phyloP scores from a whole-genome alignment of 2,888 invertebrate genomes.

The Chromoteleia sp. region DNA sequence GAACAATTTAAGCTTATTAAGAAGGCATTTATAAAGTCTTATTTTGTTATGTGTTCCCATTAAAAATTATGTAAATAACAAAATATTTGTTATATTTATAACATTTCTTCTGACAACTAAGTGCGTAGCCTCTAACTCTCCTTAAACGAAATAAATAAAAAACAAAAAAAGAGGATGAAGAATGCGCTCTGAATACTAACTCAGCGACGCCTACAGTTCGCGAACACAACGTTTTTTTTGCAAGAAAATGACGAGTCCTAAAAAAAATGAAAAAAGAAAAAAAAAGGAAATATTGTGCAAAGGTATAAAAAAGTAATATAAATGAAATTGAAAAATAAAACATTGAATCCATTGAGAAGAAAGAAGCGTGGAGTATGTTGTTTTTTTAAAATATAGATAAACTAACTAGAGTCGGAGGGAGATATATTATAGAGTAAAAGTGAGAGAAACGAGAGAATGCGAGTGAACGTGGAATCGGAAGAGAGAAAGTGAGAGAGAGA shows the following conservation, averaged over 20 bases:
- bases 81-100: conserved; percentile 35
- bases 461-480: conserved; percentile 45
- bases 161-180: conserved; percentile 72
- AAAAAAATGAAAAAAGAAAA: conserved; percentile 56
- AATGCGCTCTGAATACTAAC: conserved; percentile 80
- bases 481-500: conserved; percentile 30
- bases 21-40: conserved; percentile 8
- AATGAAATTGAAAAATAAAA: conserved; percentile 68
- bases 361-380: conserved; percentile 62
- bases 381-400: conserved; percentile 64
- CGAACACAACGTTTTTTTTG: conserved; percentile 77
- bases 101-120: conserved; percentile 42
- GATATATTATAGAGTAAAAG: conserved; percentile 66
- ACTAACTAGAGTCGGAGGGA: conserved; percentile 62
- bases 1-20: background rate
- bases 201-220: conserved; percentile 78
- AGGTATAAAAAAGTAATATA: conserved; percentile 72
- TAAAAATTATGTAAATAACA: conserved; percentile 45
- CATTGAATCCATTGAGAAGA: conserved; percentile 73
- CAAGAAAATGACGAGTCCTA: conserved; percentile 73
- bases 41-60: background rate
- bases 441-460: conserved; percentile 41
- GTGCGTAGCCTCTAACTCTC: conserved; percentile 37
- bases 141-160: conserved; percentile 71
- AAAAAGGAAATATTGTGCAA: conserved; percentile 52